These are phyloP conservation scores for Ctenochaetus hawaiiensis DNA, from an alignment of 2,797 vertebrate genomes.

Conservation along the genomic window DNA sequence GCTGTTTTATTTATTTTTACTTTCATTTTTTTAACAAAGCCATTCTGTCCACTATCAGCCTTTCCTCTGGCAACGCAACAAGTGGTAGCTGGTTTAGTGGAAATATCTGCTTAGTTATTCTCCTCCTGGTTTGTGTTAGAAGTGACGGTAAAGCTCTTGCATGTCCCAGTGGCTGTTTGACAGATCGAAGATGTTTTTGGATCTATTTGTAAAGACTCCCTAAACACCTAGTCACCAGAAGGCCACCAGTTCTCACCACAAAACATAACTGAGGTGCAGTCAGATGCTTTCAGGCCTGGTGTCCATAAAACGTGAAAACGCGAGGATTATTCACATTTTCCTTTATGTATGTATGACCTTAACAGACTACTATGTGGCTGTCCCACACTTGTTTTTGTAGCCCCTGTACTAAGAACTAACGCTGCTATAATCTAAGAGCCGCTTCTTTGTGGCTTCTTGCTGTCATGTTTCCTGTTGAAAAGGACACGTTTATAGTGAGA, in stretches of 20 bases:
- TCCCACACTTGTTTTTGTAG: conserved; percentile 47
- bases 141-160: conserved; percentile 54
- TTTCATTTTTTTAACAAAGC: conserved; percentile 34
- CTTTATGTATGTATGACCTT: conserved; percentile 38
- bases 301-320: conserved; percentile 4
- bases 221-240: conserved; percentile 20
- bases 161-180: conserved; percentile 58
- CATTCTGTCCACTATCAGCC: conserved; percentile 36
- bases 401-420: conserved; percentile 53
- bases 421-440: conserved; percentile 67
- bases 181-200: conserved; percentile 31
- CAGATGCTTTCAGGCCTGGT: conserved; percentile 11
- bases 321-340: not conserved
- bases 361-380: conserved; percentile 40
- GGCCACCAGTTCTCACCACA: conserved; percentile 31
- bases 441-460: conserved; percentile 26
- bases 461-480: conserved; percentile 47
- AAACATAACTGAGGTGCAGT: conserved; percentile 28
- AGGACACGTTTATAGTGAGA: conserved; percentile 15
- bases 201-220: conserved; percentile 37
- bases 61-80: conserved; percentile 42
- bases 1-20: not conserved
- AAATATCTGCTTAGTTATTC: conserved; percentile 27
- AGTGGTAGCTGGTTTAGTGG: conserved; percentile 20
- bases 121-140: conserved; percentile 32